Evolutionary conservation across 2,797 vertebrate genomes (phyloP).

Genomic region (Falco cherrug): DNA sequence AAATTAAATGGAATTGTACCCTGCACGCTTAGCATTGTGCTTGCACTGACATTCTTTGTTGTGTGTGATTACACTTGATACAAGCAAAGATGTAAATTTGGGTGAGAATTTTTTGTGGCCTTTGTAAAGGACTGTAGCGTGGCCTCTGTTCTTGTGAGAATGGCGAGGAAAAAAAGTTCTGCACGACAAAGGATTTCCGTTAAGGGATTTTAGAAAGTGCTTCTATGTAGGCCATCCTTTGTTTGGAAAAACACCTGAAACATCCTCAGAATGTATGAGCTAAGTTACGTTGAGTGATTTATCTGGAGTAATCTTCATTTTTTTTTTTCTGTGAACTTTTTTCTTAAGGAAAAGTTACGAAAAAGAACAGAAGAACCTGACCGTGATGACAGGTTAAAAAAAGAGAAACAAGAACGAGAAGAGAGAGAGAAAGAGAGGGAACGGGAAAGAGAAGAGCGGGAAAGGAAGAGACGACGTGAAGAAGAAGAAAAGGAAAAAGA

Average conservation of each 20-base stretch:
- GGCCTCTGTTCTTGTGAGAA: background rate
- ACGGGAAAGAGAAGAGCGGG: slow-evolving; percentile 79
- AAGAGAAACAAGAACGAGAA: slow-evolving; percentile 86
- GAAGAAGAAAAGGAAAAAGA: slow-evolving; percentile 83
- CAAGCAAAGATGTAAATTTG: background rate
- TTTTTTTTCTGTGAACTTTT: background rate
- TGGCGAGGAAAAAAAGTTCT: background rate
- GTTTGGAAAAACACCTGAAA: background rate
- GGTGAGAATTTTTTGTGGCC: background rate
- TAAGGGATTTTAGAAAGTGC: background rate
- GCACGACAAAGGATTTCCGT: background rate
- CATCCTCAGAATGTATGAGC: background rate
- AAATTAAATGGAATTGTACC: background rate
- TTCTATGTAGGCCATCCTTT: background rate
- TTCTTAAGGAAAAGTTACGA: slow-evolving; percentile 80
- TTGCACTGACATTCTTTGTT: background rate
- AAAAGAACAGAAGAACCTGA: slow-evolving; percentile 90
- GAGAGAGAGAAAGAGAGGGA: slow-evolving; percentile 85
- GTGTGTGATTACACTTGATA: background rate
- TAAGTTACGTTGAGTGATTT: background rate
- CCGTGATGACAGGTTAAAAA: slow-evolving; percentile 86
- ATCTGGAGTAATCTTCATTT: background rate
- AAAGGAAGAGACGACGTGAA: slow-evolving; percentile 79
- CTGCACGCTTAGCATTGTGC: background rate
- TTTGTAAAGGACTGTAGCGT: background rate